Base-by-base conservation (phyloP, 2,113 vertebrate genomes). In the Mellivora capensis region DNA sequence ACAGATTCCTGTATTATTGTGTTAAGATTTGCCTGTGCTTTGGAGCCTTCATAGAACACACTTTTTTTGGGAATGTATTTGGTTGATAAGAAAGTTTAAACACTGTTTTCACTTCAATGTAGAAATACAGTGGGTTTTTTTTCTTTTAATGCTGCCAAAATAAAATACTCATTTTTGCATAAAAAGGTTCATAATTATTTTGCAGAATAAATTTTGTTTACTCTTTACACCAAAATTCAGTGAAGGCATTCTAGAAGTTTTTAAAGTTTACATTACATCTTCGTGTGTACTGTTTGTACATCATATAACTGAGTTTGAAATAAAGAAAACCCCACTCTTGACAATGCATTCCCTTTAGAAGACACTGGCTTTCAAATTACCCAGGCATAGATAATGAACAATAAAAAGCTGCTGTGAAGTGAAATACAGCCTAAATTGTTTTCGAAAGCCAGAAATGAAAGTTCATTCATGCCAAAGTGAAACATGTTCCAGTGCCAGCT, bases 141-240 rank as follows among this genome's bases (percentile, higher is more conserved):
- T 98, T 98, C 94, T 90, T 97, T 97, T 95, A 98, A 97, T 98
- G 98, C 97, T 98, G 98, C 98, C 87, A 0, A 98, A 99, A 99
- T 99, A 99, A 99, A 98, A 97, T 95, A 77, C 88, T 49, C 74
- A 97, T 98, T 98, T 98, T 99, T 98, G 96, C 98, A 98, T 79
- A 95, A 82, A 98, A 96, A 74, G 71, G 54, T 98, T 96, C 59
- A 97, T 98, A 84, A 86, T 84, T 47, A 42, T 88, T 97, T 97
- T 95, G 18, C 89, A 96, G n/a, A 94, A 80, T 90, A 95, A 42
- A 23, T 94, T 96, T 93, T 97, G 72, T 93, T 52, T 42, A 37
- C 29, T 23, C 1, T 23, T 93, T 95, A 83, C 54, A 62, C 57
- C 20, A 90, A 74, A 96, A 49, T 95, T 94, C 52, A 91, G 25